Evolutionary conservation across 2,113 vertebrate genomes (phyloP), one percentile per base, ranked within the genome.

Genomic region (Morone saxatilis): DNA sequence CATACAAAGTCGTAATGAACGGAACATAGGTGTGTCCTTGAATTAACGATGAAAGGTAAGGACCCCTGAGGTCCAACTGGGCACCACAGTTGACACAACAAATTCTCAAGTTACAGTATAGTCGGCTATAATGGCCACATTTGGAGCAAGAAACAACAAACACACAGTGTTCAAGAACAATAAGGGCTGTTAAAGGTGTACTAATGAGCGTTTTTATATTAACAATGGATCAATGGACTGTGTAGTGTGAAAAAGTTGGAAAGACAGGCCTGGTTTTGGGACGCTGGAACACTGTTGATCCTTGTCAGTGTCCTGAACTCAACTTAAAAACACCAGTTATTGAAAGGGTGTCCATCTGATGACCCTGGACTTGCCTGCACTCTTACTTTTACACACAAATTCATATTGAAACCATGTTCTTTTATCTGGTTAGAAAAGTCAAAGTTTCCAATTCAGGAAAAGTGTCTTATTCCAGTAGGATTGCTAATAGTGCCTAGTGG

Each of bases 1-100:
- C 38, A 43, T 5, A 17, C 51, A 16, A 40, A 20, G 66, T 16
- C 50, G 41, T 31, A 60, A 50, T 77, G 43, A 36, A n/a, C 1
- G 4, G 66, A 41, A 4, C 72, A 76, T 19, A 54, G 19, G 50
- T n/a, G 16, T 43, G 59, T 36, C 68, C 60, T 57, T 77, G 74
- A 43, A 59, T 25, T 50, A 63, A 36, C 59, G 16, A 14, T 38
- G 6, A 1, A 62, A 25, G 31, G 31, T 31, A 31, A 31, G 20
- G 47, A 7, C 48, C 19, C n/a, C 20, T 59, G 65, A 25, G 41
- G 51, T 56, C 50, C 22, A 13, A 13, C 6, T 10, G 8, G 20
- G 11, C 25, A 2, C 14, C n/a, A 7, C 54, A 31, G 9, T 6
- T 12, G 7, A 10, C 5, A n/a, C 40, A 38, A 59, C 1, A 48